These are phyloP conservation scores for Torymus tubicola DNA, from an alignment of 2,888 invertebrate species.

Conservation along the genomic window DNA sequence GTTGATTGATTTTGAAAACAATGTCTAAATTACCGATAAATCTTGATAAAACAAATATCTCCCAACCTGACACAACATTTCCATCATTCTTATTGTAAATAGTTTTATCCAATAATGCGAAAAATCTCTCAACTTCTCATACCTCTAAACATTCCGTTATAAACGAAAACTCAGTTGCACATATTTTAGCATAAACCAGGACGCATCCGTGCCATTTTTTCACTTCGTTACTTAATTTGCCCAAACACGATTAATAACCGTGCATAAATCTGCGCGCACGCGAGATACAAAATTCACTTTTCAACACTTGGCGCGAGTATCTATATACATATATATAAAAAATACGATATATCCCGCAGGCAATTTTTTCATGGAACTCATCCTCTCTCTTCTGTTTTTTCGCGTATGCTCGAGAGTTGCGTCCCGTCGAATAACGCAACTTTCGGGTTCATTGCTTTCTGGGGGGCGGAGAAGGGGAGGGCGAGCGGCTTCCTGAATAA, in stretches of 20 bases:
- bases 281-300: slow-evolving; percentile 3
- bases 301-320: slow-evolving; percentile 1
- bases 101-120: too few species aligned
- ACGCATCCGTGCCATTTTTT: too few species aligned
- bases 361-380: slow-evolving; percentile 47
- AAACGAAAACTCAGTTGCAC: too few species aligned
- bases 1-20: too few species aligned
- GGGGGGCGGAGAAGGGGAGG: background rate
- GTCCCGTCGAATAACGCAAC: slow-evolving; percentile 40
- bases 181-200: too few species aligned
- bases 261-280: too few species aligned
- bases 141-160: too few species aligned
- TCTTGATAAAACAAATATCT: too few species aligned
- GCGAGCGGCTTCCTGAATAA: slow-evolving; percentile 41
- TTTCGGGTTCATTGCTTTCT: slow-evolving; percentile 42
- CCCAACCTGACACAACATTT: too few species aligned
- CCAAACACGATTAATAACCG: background rate
- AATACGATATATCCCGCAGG: slow-evolving; percentile 27
- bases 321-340: background rate
- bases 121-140: too few species aligned
- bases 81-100: too few species aligned
- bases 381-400: slow-evolving; percentile 35
- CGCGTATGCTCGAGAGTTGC: background rate
- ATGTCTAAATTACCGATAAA: too few species aligned
- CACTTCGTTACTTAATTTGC: background rate